Conservation (phyloP, 2,113 vertebrate species). For the Dromas ardeola region DNA sequence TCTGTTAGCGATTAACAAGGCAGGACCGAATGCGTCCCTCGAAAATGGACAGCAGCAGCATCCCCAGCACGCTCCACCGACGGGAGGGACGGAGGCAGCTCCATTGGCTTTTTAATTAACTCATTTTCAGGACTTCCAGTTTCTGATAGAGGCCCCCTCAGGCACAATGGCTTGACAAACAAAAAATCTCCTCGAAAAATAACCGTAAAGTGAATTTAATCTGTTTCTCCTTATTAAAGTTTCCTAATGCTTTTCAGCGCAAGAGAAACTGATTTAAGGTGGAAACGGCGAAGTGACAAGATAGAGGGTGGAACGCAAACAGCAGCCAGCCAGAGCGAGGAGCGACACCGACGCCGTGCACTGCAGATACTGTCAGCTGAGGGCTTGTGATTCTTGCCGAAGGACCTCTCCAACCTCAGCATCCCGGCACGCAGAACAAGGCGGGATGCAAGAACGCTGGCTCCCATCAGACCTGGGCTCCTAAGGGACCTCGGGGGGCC, state of each 20-base stretch:
- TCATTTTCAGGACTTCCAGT: constrained; percentile 2
- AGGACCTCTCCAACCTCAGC: background rate
- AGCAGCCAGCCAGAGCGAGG: background rate
- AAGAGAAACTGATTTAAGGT: background rate
- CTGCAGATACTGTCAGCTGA: background rate
- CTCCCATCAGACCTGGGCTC: background rate
- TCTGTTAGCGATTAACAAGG: background rate
- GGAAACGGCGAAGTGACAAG: background rate
- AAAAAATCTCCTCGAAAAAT: constrained; percentile 44
- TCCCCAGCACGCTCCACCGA: background rate
- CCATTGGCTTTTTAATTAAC: constrained; percentile 19
- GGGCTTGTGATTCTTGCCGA: accelerated
- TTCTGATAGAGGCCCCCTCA: background rate
- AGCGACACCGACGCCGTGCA: accelerated
- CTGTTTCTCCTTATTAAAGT: background rate
- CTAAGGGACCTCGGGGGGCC: accelerated
- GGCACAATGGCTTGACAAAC: constrained; percentile 21
- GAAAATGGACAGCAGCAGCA: background rate
- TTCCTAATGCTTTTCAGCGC: background rate
- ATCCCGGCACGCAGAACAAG: accelerated
- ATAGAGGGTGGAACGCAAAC: background rate
- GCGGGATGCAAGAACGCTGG: accelerated
- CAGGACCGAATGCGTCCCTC: background rate
- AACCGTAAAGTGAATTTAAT: background rate
- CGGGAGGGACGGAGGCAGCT: background rate